Base-by-base conservation (phyloP, 2,113 vertebrate species). In the Bufo bufo region DNA sequence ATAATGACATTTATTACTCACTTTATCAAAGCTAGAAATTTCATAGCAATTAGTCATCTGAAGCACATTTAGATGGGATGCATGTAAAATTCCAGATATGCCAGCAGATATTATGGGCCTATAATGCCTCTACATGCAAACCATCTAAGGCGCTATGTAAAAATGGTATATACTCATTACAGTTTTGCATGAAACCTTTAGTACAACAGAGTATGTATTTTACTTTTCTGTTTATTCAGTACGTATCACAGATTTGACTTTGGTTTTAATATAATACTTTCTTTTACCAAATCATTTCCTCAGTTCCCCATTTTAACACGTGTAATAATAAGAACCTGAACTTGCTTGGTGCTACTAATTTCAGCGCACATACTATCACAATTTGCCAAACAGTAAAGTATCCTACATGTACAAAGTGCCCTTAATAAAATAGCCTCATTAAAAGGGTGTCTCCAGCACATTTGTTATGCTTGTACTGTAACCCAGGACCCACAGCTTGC, bases 381-480 rank as follows among this genome's bases (percentile, higher is more conserved):
- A 77, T 84, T 58, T 78, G 81, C 87, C 81, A 84, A 77, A 82
- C 50, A 45, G 81, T 78, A 56, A 75, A 82, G 82, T 82, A 74
- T 87, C 86, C 72, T 89, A 66, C 59, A 83, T 16, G 69, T 77
- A 84, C 72, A 78, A 84, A 89, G 74, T 63, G 82, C 72, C 87
- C 49, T 89, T 84, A 89, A 84, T 72, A 89, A 89, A 89, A 84
- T 58, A 65, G 49, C 72, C 66, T 89, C 84, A 89, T 89, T 89
- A 89, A 89, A 89, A 78, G 81, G 82, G 87, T 89, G 87, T 89
- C 87, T 89, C 81, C 81, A 7, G 87, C 72, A 78, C 87, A 84
- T 89, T 89, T 89, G 69, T 89, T 89, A 78, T 89, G 58, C 72
- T 78, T 89, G 71, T 84, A 66, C 87, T 89, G 74, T 84, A 89